Base-by-base conservation (phyloP, 2,797 vertebrate species). In the Anisognathus igniventris region DNA sequence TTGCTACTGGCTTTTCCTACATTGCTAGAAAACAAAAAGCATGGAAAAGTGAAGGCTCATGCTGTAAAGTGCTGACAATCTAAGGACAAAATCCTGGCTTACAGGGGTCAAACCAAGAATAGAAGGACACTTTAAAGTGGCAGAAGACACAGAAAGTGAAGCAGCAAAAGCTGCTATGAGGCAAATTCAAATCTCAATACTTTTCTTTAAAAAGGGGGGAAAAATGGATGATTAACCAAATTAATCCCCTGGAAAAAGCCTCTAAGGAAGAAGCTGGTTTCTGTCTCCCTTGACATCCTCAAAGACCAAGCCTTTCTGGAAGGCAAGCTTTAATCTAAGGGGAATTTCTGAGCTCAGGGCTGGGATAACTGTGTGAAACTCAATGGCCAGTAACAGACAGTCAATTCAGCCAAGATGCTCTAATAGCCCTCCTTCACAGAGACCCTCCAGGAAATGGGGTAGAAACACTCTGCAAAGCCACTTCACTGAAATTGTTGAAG, bases 231-330 rank as follows among this genome's bases (percentile, higher is more conserved):
- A 90, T 90, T 86, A 93, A 92, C 37, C n/a, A 91, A 83, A 94
- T 92, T 85, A 94, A 92, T 94, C 37, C 92, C 42, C 67, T 72
- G 81, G 81, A 96, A 94, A 86, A 82, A 89, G 22, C 40, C 68
- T 62, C 44, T 22, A 35, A 27, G 40, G 71, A 66, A 94, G 77
- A 85, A 44, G 30, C 22, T 77, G 58, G 27, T 23, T 94, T 76
- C 64, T 4, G 4, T 81, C 56, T 92, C 56, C 67, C 64, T 60
- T 90, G 57, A 77, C 9, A 3, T 90, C 82, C 65, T 83, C 78
- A 86, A 94, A 93, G 83, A 86, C 61, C 86, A 94, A 88, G 76
- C 18, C 50, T 95, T 93, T 94, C 95, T 94, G 82, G 75, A 94
- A 95, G 90, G 93, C 86, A 93, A 30, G 45, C 45, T 83, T 92